Evolutionary conservation across 1,140 invertebrate species (phyloP), one percentile per base, ranked within the genome.

Genomic region (Phymorhynchus buccinoides): DNA sequence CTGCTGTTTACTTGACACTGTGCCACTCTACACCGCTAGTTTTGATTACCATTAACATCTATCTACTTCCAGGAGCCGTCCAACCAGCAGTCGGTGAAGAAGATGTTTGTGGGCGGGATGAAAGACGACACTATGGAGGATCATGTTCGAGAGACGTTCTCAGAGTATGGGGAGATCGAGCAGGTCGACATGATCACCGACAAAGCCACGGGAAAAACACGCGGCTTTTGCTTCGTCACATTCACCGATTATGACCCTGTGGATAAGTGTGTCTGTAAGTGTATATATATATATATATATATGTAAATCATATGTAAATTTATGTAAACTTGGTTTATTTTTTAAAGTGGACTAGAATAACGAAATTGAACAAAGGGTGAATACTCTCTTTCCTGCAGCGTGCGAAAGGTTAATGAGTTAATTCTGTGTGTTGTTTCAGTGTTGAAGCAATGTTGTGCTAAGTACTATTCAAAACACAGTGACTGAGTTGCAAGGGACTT

Each of bases 1-100:
- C 44, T 9, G 44, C 6, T 18, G 18, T 48, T 18, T 48, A 18
- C 18, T 6, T 48, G 44, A 48, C 44, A 48, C 18, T 48, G 44
- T 18, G 18, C 7, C 7, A 48, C 7, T 18, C 44, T 48, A 48
- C 6, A 6, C 18, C 44, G 7, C 44, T 9, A 62, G 6, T 14
- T 62, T 62, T 27, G 0, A 4, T 62, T 22, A 18, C 22, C 56
- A 62, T 6, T 27, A 62, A 52, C 22, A 0, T 52, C 12, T 52
- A 14, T 52, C 22, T 52, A 52, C 22, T 78, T 88, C 30, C 95
- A 98, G 94, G 97, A 98, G 92, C 97, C 97, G 89, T 96, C 96
- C 80, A 96, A 97, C 42, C 97, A 98, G 80, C 96, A 97, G 6
- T 98, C 98, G 0, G 97, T 99, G 0, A 98, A 98, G 89, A 99